Base-by-base conservation (phyloP, 1,140 invertebrate species). In the Panagrolaimus sp. region DNA sequence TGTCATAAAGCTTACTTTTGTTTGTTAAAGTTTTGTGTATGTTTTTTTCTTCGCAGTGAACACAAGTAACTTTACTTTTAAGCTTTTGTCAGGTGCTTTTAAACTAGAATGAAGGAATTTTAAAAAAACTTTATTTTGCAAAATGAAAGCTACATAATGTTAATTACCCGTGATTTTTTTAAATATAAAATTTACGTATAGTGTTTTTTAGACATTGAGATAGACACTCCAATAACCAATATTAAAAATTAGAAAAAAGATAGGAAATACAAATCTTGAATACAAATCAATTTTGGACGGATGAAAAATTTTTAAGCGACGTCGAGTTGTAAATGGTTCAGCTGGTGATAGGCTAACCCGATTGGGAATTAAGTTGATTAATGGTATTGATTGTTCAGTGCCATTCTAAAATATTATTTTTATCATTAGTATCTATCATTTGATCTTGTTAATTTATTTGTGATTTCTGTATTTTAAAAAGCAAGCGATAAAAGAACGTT, bases 181-280 rank as follows among this genome's bases (percentile, higher is more conserved):
- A 38, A 38, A 38, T 7, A n/a, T n/a, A n/a, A n/a, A n/a, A n/a
- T n/a, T n/a, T n/a, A n/a, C n/a, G n/a, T n/a, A n/a, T n/a, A n/a
- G n/a, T 38, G 31, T 38, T 38, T 38, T 38, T 57, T 16, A 57
- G 9, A 27, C 61, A 46, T 82, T 68, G 20, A 83, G 61, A 72
- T 80, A 83, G 63, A 78, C 72, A 43, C 71, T 71, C 78, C 78
- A 80, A 63, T 80, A 80, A 31, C 65, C 63, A 25, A 83, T 61
- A 71, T 80, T 74, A 61, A 80, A 80, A 11, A 81, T 20, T 20
- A 78, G 25, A 64, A 83, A 80, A 48, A 83, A 81, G 5, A 74
- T 51, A 7, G 78, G 78, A 63, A 80, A 80, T 5, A 75, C 74
- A 23, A 80, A 62, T 42, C 78, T 61, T 27, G 80, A 82, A n/a